These are phyloP conservation scores for Phengaris arion DNA, from an alignment of 2,888 invertebrate species.

Conservation along the genomic window DNA sequence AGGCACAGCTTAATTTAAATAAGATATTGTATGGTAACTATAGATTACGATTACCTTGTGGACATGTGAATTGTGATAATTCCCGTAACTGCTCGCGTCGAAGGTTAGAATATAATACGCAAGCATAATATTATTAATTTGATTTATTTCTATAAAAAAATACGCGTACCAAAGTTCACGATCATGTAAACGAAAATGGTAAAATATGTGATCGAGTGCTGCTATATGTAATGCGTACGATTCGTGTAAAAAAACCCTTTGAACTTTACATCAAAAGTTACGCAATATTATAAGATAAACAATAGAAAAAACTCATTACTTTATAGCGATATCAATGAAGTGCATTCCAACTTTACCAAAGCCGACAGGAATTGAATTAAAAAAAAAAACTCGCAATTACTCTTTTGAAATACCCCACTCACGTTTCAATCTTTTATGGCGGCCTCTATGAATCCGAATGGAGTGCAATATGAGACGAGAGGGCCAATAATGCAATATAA, in stretches of 20 bases:
- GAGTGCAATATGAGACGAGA: slow-evolving; percentile 77
- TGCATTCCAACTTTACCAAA: slow-evolving; percentile 71
- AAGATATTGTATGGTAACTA: too few relatives aligned
- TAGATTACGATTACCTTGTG: too few relatives aligned
- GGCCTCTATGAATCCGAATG: slow-evolving; percentile 71
- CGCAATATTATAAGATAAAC: slow-evolving; percentile 39
- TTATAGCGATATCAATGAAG: slow-evolving; percentile 73
- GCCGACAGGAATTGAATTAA: slow-evolving; percentile 76
- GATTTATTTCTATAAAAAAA: background rate
- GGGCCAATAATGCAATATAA: slow-evolving; percentile 79
- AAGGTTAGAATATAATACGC: too few relatives aligned
- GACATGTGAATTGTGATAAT: too few relatives aligned
- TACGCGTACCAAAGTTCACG: too few relatives aligned
- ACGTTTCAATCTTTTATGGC: slow-evolving; percentile 78
- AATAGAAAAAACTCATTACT: slow-evolving; percentile 61
- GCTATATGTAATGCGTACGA: background rate
- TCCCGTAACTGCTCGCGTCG: too few relatives aligned
- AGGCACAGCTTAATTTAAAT: background rate
- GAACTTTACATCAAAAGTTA: slow-evolving; percentile 30
- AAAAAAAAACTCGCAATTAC: slow-evolving; percentile 76
- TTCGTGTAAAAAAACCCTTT: background rate
- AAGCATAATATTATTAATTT: too few relatives aligned
- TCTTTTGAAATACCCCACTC: slow-evolving; percentile 76
- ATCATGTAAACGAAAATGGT: background rate
- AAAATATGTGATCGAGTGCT: background rate